phyloP scores from a whole-genome alignment of 2,888 invertebrate species.

The Melipona bicolor region DNA sequence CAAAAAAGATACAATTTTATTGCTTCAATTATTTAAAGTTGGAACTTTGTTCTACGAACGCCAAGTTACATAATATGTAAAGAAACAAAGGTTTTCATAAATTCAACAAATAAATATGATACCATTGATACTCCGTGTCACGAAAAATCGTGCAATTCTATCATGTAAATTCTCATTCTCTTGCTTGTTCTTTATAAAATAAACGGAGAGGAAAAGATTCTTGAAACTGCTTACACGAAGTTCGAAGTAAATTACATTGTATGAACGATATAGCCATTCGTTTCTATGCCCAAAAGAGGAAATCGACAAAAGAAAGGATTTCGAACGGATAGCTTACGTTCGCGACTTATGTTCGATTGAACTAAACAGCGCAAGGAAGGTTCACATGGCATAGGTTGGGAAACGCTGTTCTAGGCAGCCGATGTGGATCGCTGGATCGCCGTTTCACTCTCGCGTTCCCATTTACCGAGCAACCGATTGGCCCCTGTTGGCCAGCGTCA shows the following conservation, averaged over 20 bases:
- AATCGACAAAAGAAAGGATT: conserved; percentile 7
- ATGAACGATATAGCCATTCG: neutral
- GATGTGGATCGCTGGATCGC: conserved; percentile 62
- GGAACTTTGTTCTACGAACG: no score
- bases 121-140: neutral
- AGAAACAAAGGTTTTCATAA: no score
- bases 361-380: neutral
- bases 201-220: neutral
- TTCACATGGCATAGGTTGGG: conserved; percentile 40
- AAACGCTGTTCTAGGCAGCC: conserved; percentile 58
- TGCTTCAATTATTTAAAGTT: no score
- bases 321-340: neutral
- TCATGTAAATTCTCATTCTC: neutral
- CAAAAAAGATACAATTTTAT: no score
- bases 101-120: neutral
- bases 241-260: neutral
- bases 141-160: neutral
- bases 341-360: neutral
- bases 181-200: neutral
- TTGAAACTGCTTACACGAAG: neutral
- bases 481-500: conserved; percentile 39
- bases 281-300: neutral
- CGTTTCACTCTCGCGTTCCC: conserved; percentile 83
- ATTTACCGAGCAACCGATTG: conserved; percentile 79
- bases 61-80: no score